Evolutionary conservation across 35 echinoderm and acorn worm species (phyloP).

Genomic region (Lytechinus pictus): DNA sequence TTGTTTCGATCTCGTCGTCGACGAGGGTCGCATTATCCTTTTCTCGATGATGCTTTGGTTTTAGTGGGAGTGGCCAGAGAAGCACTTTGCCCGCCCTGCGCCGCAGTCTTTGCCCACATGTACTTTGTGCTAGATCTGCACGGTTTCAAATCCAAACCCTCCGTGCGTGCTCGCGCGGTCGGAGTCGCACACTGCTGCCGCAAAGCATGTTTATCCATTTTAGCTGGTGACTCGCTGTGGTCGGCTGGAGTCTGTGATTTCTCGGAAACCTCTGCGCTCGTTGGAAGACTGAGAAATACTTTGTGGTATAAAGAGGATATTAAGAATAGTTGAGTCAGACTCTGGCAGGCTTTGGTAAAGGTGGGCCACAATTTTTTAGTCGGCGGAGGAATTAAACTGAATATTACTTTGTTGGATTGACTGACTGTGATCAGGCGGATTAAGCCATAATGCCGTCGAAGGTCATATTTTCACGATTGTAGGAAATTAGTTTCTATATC

Average conservation of each 20-base stretch:
- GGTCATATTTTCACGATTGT: neutral
- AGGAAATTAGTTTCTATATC: no score
- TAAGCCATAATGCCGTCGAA: neutral
- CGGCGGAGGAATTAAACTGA: neutral
- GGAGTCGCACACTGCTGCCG: neutral
- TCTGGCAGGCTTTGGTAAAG: neutral
- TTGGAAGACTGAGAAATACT: neutral
- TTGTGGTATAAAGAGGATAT: neutral
- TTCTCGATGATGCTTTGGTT: neutral
- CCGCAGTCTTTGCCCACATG: neutral
- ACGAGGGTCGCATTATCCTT: neutral
- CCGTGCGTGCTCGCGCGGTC: neutral
- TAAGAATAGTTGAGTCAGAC: neutral
- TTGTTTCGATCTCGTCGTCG: neutral
- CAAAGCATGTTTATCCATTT: neutral
- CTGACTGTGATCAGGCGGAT: neutral
- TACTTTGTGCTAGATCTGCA: neutral
- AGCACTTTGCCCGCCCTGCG: neutral
- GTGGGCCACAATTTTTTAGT: neutral
- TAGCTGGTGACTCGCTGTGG: constrained; percentile 7
- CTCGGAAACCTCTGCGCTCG: neutral
- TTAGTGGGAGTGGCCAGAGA: neutral
- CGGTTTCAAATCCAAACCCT: neutral
- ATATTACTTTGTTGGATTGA: neutral
- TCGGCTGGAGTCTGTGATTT: neutral